Percentiles rank a stretch among this genome's conserved stretches.
phyloP scores from a whole-genome alignment of 2,113 vertebrate species.

The Paralichthys olivaceus region DNA sequence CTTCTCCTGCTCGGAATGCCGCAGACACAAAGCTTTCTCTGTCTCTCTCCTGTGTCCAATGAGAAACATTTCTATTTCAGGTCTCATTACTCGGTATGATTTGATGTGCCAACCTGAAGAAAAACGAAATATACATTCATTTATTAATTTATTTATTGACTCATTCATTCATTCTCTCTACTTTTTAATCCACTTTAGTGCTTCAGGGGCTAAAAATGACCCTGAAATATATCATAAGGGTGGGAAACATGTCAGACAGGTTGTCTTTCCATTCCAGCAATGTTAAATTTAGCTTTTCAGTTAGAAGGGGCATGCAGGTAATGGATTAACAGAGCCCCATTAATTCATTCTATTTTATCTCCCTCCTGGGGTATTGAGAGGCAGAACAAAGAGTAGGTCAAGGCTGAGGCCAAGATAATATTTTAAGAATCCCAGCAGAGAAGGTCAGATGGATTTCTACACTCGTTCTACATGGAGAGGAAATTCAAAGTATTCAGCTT shows the following conservation, averaged over 20 bases:
- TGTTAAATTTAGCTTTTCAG: constrained; percentile 59
- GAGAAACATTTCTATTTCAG: constrained; percentile 33
- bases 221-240: constrained; percentile 7
- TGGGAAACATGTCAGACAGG: constrained; percentile 10
- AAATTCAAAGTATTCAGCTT: constrained; percentile 18
- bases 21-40: constrained; percentile 23
- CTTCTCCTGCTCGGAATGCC: constrained; percentile 36
- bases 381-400: constrained; percentile 62
- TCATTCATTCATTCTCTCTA: constrained; percentile 8
- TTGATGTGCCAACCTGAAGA: constrained; percentile 14
- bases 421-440: constrained; percentile 49
- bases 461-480: constrained; percentile 22
- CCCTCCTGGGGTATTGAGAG: constrained; percentile 41
- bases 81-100: constrained; percentile 49
- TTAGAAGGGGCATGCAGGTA: constrained; percentile 36
- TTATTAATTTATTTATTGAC: constrained; percentile 29
- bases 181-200: constrained; percentile 23
- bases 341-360: constrained; percentile 62
- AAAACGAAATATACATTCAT: not conserved
- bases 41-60: constrained; percentile 12
- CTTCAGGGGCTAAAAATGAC: not conserved
- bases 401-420: constrained; percentile 42
- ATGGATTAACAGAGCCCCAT: constrained; percentile 53
- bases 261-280: constrained; percentile 19
- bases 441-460: constrained; percentile 25